A percentile compares a stretch with the other conserved stretches of the same genome.
Conservation (phyloP, 1,140 invertebrate species). For the Heliconius melpomene region DNA sequence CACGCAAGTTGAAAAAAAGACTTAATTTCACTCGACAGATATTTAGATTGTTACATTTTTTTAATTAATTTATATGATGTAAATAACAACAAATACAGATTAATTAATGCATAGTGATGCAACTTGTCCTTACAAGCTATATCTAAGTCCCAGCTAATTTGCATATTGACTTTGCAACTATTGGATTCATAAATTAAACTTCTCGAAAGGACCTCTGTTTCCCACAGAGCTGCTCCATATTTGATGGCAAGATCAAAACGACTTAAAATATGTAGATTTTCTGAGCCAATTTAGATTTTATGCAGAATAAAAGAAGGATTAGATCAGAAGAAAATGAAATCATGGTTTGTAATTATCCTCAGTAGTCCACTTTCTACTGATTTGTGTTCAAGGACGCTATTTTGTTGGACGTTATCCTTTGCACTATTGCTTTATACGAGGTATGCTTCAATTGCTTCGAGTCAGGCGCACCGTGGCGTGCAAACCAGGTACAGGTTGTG, state of each 20-base stretch:
- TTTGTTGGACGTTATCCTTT: neutral
- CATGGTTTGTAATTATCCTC: neutral
- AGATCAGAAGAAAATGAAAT: neutral
- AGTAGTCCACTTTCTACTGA: constrained; percentile 18
- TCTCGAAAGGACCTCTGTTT: constrained; percentile 65
- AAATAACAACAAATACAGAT: neutral
- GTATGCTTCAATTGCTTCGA: too few relatives aligned
- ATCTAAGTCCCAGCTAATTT: constrained; percentile 30
- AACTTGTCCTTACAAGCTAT: constrained; percentile 16
- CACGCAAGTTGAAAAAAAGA: too few relatives aligned
- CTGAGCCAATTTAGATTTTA: neutral
- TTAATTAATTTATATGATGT: neutral
- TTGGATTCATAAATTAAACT: constrained; percentile 50
- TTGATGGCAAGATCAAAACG: neutral
- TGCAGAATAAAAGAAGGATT: neutral
- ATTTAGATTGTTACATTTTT: neutral
- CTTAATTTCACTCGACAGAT: too few relatives aligned
- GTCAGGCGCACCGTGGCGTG: too few relatives aligned
- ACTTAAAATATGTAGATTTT: neutral
- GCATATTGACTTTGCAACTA: constrained; percentile 40
- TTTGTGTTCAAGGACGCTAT: constrained; percentile 21
- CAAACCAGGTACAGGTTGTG: too few relatives aligned
- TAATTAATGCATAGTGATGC: constrained; percentile 13
- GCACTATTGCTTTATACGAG: too few relatives aligned
- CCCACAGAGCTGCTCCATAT: constrained; percentile 51